These are phyloP conservation scores for Gymnoscopelus microlampas DNA, from an alignment of 2,797 vertebrate species.

Conservation along the genomic window DNA sequence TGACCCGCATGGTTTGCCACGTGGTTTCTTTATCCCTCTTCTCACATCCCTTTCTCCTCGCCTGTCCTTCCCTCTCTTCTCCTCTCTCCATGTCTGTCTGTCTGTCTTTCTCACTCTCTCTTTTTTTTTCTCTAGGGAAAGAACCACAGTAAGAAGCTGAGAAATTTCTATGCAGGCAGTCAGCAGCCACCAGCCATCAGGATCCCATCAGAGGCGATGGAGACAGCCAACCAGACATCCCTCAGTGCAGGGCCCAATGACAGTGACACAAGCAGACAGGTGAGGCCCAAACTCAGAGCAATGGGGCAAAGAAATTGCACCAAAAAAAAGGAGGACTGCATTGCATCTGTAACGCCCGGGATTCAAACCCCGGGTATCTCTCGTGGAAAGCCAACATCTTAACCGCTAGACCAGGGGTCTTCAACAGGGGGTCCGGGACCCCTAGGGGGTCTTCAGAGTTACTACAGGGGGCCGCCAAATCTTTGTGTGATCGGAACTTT, in stretches of 20 bases:
- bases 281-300: slow-evolving; percentile 46
- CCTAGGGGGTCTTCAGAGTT: too few relatives aligned
- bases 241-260: slow-evolving; percentile 80
- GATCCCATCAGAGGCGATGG: slow-evolving; percentile 82
- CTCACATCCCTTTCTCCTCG: neutral
- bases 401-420: too few relatives aligned
- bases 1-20: too few relatives aligned
- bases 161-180: slow-evolving; percentile 96
- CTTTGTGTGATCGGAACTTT: too few relatives aligned
- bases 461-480: too few relatives aligned
- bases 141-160: slow-evolving; percentile 97
- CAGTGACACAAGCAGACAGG: slow-evolving; percentile 75
- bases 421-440: too few relatives aligned
- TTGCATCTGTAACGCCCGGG: too few relatives aligned
- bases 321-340: too few relatives aligned
- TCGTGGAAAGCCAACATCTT: too few relatives aligned
- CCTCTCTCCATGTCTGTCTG: neutral
- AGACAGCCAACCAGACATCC: slow-evolving; percentile 84
- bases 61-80: neutral
- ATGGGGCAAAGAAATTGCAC: too few relatives aligned
- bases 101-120: neutral
- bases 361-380: too few relatives aligned
- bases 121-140: slow-evolving; percentile 86
- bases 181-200: slow-evolving; percentile 92
- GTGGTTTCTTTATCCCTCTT: neutral